Base-by-base conservation (phyloP, 2,113 vertebrate genomes). In the Perca flavescens region DNA sequence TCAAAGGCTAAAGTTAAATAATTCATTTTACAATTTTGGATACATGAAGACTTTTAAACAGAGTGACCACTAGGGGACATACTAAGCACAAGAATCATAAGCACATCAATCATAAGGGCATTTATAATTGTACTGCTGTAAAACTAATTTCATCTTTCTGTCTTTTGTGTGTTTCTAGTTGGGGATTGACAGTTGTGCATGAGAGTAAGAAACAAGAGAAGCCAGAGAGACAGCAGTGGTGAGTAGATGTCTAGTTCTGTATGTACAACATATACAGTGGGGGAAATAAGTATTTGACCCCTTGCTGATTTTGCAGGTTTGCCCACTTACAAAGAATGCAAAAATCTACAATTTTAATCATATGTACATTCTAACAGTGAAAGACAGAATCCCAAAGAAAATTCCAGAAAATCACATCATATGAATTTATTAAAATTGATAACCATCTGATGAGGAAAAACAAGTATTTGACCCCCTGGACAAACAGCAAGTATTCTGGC, bases 141-240 rank as follows among this genome's bases (percentile, higher is more conserved):
- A 21, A 77, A 58, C n/a, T 60, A 15, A n/a, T 16, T 68, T 60
- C 15, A 7, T 81, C 6, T 78, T 58, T 85, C 43, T 79, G 13
- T 70, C 28, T 71, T 71, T 25, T 74, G 9, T 84, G 60, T 66
- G 16, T 77, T 47, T 91, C 16, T 70, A 99, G 98, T 75, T 99
- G 97, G 97, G 97, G 97, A 47, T 95, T 99, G 71, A 99, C 97
- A 0, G 95, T 99, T 61, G 89, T 99, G 36, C 96, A 94, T 0
- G 96, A 97, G 72, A 97, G 95, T 0, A 97, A 97, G 89, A 98
- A 96, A 86, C 96, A 96, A 0, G 98, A 99, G 89, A 97, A 96
- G 75, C 94, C 96, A 0, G 97, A 99, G 90, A 97, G 86, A 58
- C 97, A 98, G 83, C 97, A 98, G 62, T 99, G 97, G 98, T 99